phyloP scores from a whole-genome alignment of 2,888 invertebrate genomes.

The Tiliacea aurago region DNA sequence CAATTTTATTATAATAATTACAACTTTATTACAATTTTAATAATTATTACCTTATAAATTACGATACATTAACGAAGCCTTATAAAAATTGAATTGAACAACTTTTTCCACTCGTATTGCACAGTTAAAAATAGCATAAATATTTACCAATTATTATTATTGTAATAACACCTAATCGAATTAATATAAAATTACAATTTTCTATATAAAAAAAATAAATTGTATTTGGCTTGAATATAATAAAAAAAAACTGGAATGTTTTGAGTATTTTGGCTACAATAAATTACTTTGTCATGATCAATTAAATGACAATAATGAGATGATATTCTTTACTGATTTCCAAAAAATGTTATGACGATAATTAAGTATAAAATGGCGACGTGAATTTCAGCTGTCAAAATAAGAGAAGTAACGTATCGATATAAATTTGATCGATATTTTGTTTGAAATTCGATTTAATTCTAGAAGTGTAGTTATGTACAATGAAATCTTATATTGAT shows the following conservation, averaged over 20 bases:
- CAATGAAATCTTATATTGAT: constrained; percentile 86
- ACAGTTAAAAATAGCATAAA: constrained; percentile 86
- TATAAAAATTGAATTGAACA: constrained; percentile 83
- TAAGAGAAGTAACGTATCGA: constrained; percentile 40
- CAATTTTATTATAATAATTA: constrained; percentile 81
- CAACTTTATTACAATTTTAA: constrained; percentile 88
- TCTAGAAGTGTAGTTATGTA: constrained; percentile 80
- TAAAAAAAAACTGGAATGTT: constrained; percentile 68
- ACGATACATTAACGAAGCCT: constrained; percentile 73
- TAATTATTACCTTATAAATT: constrained; percentile 72
- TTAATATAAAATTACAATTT: constrained; percentile 76
- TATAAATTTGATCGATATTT: constrained; percentile 54
- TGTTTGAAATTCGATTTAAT: constrained; percentile 58
- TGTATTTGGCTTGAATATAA: constrained; percentile 74
- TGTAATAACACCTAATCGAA: constrained; percentile 77
- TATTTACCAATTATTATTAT: constrained; percentile 78
- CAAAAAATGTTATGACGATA: constrained; percentile 26
- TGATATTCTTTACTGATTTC: constrained; percentile 33
- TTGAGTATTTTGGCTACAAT: constrained; percentile 74
- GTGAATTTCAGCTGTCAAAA: constrained; percentile 58
- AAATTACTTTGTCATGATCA: constrained; percentile 71
- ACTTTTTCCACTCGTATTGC: constrained; percentile 86
- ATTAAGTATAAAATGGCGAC: constrained; percentile 59
- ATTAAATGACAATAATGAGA: constrained; percentile 51
- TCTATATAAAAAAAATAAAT: constrained; percentile 68